A percentile compares a stretch with the other conserved stretches of the same genome.
Evolutionary conservation across 2,113 vertebrate genomes (phyloP).

Genomic region (Psilopsiagon aymara): DNA sequence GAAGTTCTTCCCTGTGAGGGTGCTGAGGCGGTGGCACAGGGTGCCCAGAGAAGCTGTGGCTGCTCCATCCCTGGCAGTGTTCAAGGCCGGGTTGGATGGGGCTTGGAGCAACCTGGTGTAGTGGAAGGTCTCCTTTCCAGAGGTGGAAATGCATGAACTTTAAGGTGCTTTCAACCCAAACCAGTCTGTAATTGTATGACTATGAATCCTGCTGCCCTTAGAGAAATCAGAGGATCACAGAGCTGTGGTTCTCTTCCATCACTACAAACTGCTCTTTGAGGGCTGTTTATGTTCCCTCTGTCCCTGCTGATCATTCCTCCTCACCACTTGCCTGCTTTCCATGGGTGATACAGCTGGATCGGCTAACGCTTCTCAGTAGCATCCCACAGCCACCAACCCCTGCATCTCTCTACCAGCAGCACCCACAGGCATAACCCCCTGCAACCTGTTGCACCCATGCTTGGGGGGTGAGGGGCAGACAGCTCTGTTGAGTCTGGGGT

Average conservation of each 20-base stretch:
- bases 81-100: no score
- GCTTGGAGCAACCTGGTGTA: no score
- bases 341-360: not conserved
- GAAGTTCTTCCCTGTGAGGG: no score
- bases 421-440: not conserved
- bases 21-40: no score
- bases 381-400: not conserved
- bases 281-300: fast-evolving
- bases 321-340: not conserved
- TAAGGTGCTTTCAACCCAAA: not conserved
- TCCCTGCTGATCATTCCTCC: not conserved
- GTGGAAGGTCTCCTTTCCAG: not conserved
- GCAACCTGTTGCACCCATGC: not conserved
- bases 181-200: not conserved
- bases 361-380: not conserved
- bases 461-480: not conserved
- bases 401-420: not conserved
- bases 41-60: no score
- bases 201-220: not conserved
- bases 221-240: not conserved
- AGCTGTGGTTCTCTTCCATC: fast-evolving
- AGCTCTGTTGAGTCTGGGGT: fast-evolving
- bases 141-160: not conserved
- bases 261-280: not conserved
- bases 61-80: no score